Percentiles rank a stretch among this genome's conserved stretches.
These are phyloP conservation scores for Eptesicus fuscus DNA, from an alignment of 2,113 vertebrate species.

Conservation along the genomic window DNA sequence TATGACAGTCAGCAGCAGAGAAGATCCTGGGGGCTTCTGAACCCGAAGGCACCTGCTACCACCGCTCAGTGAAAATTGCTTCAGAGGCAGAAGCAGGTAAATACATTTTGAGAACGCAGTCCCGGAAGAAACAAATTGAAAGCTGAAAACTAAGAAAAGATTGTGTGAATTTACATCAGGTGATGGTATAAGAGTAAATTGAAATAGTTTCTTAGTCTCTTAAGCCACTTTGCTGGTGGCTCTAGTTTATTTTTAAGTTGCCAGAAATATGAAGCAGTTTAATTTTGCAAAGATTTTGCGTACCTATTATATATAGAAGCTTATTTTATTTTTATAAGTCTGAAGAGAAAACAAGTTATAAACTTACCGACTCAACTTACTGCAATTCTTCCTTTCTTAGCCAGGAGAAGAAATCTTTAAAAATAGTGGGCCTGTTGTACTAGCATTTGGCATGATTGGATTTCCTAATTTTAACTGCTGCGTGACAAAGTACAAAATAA, in stretches of 20 bases:
- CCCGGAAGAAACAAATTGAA: not conserved
- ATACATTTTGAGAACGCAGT: slow-evolving; percentile 5
- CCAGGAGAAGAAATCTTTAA: not conserved
- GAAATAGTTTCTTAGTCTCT: not conserved
- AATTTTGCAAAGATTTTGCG: slow-evolving; percentile 23
- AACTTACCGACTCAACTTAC: not conserved
- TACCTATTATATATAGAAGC: not conserved
- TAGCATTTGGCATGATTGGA: not conserved
- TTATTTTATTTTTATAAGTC: slow-evolving; percentile 42
- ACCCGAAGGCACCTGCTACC: slow-evolving; percentile 77
- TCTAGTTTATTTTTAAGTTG: not conserved
- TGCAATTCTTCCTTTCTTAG: slow-evolving; percentile 6
- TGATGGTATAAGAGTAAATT: not conserved
- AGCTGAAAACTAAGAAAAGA: not conserved
- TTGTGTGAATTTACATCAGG: not conserved
- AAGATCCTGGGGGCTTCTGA: slow-evolving; percentile 75
- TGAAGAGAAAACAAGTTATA: slow-evolving; percentile 14
- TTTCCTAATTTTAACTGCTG: slow-evolving; percentile 47
- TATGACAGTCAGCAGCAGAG: slow-evolving; percentile 65
- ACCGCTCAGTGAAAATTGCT: slow-evolving; percentile 75
- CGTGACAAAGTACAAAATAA: not conserved
- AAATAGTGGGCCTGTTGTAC: not conserved
- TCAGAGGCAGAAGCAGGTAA: slow-evolving; percentile 72
- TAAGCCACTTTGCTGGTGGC: not conserved
- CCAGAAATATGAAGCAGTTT: not conserved